phyloP scores from a whole-genome alignment of 2,797 vertebrate species.

The Coendou prehensilis region DNA sequence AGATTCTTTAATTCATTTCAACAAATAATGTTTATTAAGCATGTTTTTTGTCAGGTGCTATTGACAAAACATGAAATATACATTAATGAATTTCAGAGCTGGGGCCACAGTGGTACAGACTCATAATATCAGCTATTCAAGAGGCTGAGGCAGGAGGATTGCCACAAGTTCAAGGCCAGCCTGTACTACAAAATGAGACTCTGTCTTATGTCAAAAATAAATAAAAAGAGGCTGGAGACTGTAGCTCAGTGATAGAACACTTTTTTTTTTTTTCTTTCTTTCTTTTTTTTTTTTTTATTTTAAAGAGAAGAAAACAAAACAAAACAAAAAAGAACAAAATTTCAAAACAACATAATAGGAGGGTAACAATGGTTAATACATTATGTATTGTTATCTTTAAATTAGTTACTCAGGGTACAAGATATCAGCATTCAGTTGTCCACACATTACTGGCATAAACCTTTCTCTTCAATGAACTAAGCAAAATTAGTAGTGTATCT shows the following conservation, averaged over 20 bases:
- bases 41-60: neutral
- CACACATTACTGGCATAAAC: too few relatives aligned
- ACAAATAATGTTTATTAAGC: conserved; percentile 31
- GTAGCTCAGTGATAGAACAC: neutral
- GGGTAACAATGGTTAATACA: too few relatives aligned
- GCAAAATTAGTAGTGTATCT: too few relatives aligned
- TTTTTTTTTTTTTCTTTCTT: too few relatives aligned
- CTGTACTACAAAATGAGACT: neutral
- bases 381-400: too few relatives aligned
- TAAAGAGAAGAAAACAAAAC: too few relatives aligned
- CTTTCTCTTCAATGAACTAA: too few relatives aligned
- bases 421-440: too few relatives aligned
- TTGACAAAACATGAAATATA: conserved; percentile 44
- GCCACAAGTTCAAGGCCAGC: neutral
- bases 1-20: conserved; percentile 43
- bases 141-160: neutral
- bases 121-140: neutral
- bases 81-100: conserved; percentile 26
- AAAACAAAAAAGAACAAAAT: too few relatives aligned
- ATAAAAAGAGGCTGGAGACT: neutral
- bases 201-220: neutral
- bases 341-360: too few relatives aligned
- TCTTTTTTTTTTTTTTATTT: too few relatives aligned
- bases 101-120: neutral
- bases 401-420: too few relatives aligned